Evolutionary conservation across 2,113 vertebrate genomes (phyloP).

Genomic region (Carassius auratus): DNA sequence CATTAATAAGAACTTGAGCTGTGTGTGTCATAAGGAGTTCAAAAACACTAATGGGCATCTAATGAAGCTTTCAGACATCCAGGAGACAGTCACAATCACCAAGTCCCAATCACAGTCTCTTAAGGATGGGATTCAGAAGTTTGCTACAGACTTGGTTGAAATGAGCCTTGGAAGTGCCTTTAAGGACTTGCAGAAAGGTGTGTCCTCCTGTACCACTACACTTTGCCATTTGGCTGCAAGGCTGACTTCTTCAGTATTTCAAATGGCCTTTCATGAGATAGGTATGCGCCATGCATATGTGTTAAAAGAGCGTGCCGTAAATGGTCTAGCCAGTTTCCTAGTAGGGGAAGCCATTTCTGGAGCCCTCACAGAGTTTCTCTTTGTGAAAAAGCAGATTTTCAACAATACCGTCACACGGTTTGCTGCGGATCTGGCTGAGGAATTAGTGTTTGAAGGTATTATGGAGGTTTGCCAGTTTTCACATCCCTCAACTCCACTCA

Average conservation of each 20-base stretch:
- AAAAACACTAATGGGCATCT: slow-evolving; percentile 73
- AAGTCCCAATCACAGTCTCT: slow-evolving; percentile 83
- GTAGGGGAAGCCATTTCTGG: slow-evolving; percentile 90
- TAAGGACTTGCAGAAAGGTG: slow-evolving; percentile 92
- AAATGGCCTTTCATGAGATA: slow-evolving; percentile 97
- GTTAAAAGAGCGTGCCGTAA: slow-evolving; percentile 88
- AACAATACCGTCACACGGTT: slow-evolving; percentile 87
- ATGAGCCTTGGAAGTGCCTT: slow-evolving; percentile 92
- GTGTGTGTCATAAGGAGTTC: slow-evolving; percentile 80
- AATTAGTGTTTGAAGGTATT: slow-evolving; percentile 95
- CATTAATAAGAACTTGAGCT: slow-evolving; percentile 80
- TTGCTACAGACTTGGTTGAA: slow-evolving; percentile 91
- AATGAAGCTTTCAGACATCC: slow-evolving; percentile 80
- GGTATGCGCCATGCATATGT: slow-evolving; percentile 86
- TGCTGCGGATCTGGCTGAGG: slow-evolving; percentile 92
- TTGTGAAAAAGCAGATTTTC: slow-evolving; percentile 94
- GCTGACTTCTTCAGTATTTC: slow-evolving; percentile 92
- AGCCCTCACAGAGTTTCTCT: slow-evolving; percentile 88
- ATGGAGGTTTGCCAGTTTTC: slow-evolving; percentile 99
- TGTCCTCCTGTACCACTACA: slow-evolving; percentile 90
- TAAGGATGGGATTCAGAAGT: slow-evolving; percentile 91
- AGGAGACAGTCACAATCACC: slow-evolving; percentile 73
- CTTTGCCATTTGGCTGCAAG: slow-evolving; percentile 90
- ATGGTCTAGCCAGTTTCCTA: slow-evolving; percentile 86
- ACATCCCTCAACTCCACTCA: slow-evolving; percentile 83